Conservation (phyloP, 1,140 invertebrate species). For the Grapholita molesta region DNA sequence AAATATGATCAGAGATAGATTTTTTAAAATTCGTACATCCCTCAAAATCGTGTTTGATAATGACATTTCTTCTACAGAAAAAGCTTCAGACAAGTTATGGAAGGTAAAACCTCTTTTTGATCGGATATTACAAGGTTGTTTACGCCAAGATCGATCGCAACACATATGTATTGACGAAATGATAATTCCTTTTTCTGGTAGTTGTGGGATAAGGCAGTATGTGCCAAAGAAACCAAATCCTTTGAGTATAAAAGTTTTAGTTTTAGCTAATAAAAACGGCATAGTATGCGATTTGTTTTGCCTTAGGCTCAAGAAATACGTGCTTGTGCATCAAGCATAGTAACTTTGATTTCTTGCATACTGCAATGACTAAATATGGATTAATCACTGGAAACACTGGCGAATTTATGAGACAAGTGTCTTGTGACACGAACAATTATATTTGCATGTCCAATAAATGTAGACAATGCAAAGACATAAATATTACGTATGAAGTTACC, state of each 20-base stretch:
- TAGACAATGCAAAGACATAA: constrained; percentile 2
- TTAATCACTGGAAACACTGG: constrained; percentile 9
- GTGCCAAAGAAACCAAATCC: constrained; percentile 26
- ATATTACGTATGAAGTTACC: background rate
- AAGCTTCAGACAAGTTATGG: background rate
- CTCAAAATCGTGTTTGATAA: constrained; percentile 6
- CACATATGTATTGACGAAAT: constrained; percentile 14
- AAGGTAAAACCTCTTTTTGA: constrained; percentile 1
- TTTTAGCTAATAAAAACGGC: constrained; percentile 23
- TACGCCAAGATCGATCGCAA: background rate
- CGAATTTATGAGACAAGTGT: background rate
- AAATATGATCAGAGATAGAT: constrained; percentile 2
- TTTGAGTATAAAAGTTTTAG: constrained; percentile 27
- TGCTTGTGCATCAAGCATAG: constrained; percentile 15
- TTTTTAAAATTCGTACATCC: background rate
- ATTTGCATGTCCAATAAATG: constrained; percentile 7
- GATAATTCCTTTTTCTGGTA: background rate
- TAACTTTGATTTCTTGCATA: background rate
- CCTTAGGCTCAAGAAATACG: background rate
- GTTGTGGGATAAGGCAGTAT: constrained; percentile 5
- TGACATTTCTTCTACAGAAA: background rate
- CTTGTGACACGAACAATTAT: constrained; percentile 5
- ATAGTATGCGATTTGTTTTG: constrained; percentile 23
- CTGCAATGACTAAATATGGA: background rate
- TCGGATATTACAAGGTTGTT: background rate